Evolutionary conservation across 2,113 vertebrate genomes (phyloP), one percentile per base, ranked within the genome.

Genomic region (Cisticola juncidis): DNA sequence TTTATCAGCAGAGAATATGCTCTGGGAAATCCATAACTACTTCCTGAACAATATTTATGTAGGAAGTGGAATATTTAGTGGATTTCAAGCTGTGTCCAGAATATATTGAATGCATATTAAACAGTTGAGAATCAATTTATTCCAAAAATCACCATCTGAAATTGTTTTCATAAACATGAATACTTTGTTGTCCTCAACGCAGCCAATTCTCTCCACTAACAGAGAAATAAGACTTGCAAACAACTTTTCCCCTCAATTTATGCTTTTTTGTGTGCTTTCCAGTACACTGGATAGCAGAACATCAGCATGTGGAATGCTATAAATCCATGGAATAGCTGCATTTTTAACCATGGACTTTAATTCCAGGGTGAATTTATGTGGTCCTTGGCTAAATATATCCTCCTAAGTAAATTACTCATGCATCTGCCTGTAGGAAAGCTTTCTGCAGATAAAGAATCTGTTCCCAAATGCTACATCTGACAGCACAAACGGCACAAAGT

Each of bases 401-500:
- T 86, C 90, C 96, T 97, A 96, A 98, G 97, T 97, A 97, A 97
- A 97, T 97, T 93, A 92, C 92, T 95, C 94, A 90, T 78, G 94
- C 96, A 81, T 94, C 88, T 85, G 82, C 95, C 94, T 96, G 90
- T 89, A 93, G 94, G 86, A 96, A 91, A 95, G 95, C 94, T 95
- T 74, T 86, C 71, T 88, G 93, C 93, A 96, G 93, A 95, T 81
- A 90, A 88, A 97, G 88, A 94, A 79, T 90, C 93, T 81, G 88
- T 23, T 94, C 89, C 88, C 86, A 71, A 96, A 85, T 79, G 96
- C 95, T 81, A 14, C 24, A 2, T 95, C 81, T 94, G 95, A 95
- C 94, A 96, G 92, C 88, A 92, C 96, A 89, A 40, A 97, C 73
- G 6, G 86, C 84, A 84, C 29, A 72, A 97, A 98, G 96, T 98